phyloP scores from a whole-genome alignment of 2,888 invertebrate genomes.

The Philaethria dido region DNA sequence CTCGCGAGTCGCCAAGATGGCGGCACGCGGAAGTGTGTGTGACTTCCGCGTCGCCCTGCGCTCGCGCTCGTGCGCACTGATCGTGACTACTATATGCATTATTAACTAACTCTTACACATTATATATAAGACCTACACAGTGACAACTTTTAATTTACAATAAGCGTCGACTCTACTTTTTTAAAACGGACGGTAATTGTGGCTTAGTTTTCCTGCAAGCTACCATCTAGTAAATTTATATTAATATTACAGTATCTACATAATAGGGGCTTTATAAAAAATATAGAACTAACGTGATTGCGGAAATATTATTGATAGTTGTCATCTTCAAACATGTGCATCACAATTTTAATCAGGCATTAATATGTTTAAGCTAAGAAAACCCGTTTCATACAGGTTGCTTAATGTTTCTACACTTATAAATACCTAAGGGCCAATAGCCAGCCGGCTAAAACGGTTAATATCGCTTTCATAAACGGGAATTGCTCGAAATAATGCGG shows the following conservation, averaged over 20 bases:
- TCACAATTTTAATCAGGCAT: neutral
- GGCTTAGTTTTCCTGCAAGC: slow-evolving; percentile 14
- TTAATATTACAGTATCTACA: neutral
- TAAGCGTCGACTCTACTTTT: slow-evolving; percentile 13
- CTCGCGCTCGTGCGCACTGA: slow-evolving; percentile 62
- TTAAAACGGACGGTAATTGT: slow-evolving; percentile 1
- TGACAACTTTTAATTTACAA: slow-evolving; percentile 44
- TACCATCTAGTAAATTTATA: neutral
- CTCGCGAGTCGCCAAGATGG: slow-evolving; percentile 78
- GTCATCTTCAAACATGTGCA: neutral
- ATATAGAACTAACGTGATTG: too few species aligned
- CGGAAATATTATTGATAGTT: too few species aligned
- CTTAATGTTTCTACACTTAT: slow-evolving; percentile 13
- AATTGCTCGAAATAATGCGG: slow-evolving; percentile 37
- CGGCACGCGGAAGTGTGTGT: slow-evolving; percentile 79
- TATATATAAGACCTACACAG: slow-evolving; percentile 57
- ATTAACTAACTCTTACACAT: slow-evolving; percentile 62
- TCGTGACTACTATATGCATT: slow-evolving; percentile 74
- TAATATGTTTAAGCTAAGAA: neutral
- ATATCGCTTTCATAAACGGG: slow-evolving; percentile 28
- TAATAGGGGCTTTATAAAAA: too few species aligned
- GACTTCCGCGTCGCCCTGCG: slow-evolving; percentile 73
- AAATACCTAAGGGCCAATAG: slow-evolving; percentile 18
- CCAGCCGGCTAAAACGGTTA: slow-evolving; percentile 27
- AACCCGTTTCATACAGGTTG: slow-evolving; percentile 12